phyloP scores from a whole-genome alignment of 2,113 vertebrate genomes.

The Oncorhynchus mykiss region DNA sequence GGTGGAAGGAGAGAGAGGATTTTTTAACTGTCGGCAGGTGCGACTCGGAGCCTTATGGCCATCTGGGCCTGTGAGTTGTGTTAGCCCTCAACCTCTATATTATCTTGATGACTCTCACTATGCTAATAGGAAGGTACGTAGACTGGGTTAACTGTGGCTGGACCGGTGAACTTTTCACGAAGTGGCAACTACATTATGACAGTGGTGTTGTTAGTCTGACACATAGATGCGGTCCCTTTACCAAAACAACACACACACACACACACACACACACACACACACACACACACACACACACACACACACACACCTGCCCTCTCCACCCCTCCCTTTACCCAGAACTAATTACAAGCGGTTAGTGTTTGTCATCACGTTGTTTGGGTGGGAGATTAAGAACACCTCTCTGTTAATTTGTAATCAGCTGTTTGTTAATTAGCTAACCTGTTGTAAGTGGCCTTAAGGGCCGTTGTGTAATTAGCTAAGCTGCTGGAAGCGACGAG shows the following conservation, averaged over 20 bases:
- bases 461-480: conserved; percentile 75
- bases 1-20: conserved; percentile 17
- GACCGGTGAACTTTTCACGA: too few species aligned
- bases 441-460: conserved; percentile 73
- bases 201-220: background rate
- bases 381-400: conserved; percentile 74
- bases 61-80: background rate
- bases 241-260: background rate
- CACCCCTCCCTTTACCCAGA: conserved; percentile 43
- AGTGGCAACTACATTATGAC: background rate
- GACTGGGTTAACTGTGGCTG: too few species aligned
- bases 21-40: conserved; percentile 50
- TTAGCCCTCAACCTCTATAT: background rate
- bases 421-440: conserved; percentile 76
- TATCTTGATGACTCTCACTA: too few species aligned
- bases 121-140: too few species aligned
- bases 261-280: too few species aligned
- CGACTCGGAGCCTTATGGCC: conserved; percentile 55
- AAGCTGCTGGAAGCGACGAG: conserved; percentile 61
- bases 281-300: too few species aligned
- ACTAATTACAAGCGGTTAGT: conserved; percentile 70
- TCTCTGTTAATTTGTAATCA: conserved; percentile 77
- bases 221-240: background rate
- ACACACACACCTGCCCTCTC: conserved; percentile 24
- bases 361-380: conserved; percentile 70